Base-by-base conservation (phyloP, 2,888 invertebrate genomes). In the Eugnorisma glareosa region DNA sequence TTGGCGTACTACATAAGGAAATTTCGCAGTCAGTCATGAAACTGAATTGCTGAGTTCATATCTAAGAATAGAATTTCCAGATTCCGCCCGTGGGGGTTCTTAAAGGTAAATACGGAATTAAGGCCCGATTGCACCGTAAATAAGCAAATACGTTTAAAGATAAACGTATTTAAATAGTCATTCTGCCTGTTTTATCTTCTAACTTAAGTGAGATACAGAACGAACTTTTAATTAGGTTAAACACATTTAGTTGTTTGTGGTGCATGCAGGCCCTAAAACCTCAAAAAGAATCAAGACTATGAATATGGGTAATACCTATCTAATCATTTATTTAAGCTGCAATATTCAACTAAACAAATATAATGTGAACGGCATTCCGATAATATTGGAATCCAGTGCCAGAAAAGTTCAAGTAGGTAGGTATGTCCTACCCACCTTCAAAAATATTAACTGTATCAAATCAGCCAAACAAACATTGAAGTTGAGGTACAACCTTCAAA, bases 1-100 rank as follows among this genome's bases (percentile, higher is more conserved):
- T 54, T 45, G 64, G 40, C 15, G 61, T 28, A 31, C 31, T 48
- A 31, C 10, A 0, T 18, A 40, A 67, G 48, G 21, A 54, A 51
- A 54, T 31, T 45, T 24, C 10, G 15, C 31, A 67, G 18, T 77
- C n/a, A 59, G n/a, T 37, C 57, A 48, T 59, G 7, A 37, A 77
- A 51, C 21, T 54, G 18, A 67, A 7, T 4, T 40, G 15, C 48
- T 21, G 28, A 40, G 24, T 21, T 57, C 21, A 7, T 7, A 21
- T 28, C 40, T 28, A 69, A 57, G 54, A 40, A 37, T 54, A 37
- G 40, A 8, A 1, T 21, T 37, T 21, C 15, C 5, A 21, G 21
- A 69, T 40, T 69, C 21, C 8, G 37, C 13, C 7, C 37, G 37
- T 69, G 4, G 21, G 13, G 13, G 8, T 18, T 37, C 51, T 51